Conservation (phyloP, 2,797 vertebrate species). For the Austrolebias charrua region DNA sequence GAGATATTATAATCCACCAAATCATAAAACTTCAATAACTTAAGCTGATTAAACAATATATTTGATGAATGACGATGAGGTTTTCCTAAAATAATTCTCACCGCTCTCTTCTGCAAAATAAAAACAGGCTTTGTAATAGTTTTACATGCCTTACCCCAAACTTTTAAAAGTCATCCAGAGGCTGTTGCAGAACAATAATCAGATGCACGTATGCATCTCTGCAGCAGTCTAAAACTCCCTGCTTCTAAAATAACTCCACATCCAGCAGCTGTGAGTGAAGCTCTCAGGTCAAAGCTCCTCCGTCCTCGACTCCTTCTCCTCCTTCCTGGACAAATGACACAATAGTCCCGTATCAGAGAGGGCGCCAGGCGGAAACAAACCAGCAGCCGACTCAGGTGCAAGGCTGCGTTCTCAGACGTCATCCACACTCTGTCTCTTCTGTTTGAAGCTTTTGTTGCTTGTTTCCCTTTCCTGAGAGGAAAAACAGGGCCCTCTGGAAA, state of each 20-base stretch:
- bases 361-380: conserved; percentile 63
- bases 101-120: no score
- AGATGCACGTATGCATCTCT: conserved; percentile 6
- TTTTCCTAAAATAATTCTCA: no score
- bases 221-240: conserved; percentile 42
- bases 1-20: no score
- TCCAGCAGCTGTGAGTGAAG: no score
- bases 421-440: conserved; percentile 29
- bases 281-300: no score
- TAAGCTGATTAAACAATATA: no score
- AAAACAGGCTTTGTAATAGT: no score
- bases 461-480: conserved; percentile 77
- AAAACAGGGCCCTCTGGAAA: conserved; percentile 70
- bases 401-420: conserved; percentile 45
- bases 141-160: no score
- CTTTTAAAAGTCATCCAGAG: no score
- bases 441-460: conserved; percentile 57
- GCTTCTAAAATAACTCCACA: conserved; percentile 65
- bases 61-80: no score
- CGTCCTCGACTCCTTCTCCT: no score
- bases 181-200: conserved; percentile 2
- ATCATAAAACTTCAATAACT: no score
- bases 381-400: conserved; percentile 59
- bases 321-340: conserved; percentile 72
- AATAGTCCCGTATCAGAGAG: conserved; percentile 65